Conservation (phyloP, 2,113 vertebrate species). For the Thamnaconus septentrionalis region DNA sequence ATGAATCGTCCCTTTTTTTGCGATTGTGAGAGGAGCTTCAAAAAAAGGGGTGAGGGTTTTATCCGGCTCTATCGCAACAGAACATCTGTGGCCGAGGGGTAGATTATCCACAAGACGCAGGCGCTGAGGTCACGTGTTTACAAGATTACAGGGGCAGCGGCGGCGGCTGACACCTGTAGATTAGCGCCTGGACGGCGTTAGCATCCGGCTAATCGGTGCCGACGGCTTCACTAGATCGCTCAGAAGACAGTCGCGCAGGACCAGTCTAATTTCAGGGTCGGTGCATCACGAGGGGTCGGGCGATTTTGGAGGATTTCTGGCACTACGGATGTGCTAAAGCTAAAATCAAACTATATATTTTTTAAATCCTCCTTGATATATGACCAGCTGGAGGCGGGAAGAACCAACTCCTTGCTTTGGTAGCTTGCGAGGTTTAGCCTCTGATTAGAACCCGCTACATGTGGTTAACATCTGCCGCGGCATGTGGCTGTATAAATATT, state of each 20-base stretch:
- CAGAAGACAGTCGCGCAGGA: not conserved
- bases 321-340: no score
- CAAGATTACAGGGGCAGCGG: conserved; percentile 53
- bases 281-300: no score
- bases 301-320: no score
- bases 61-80: not conserved
- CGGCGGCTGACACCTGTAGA: conserved; percentile 51
- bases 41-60: no score
- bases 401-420: no score
- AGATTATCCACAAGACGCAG: conserved; percentile 28
- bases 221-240: conserved; percentile 23
- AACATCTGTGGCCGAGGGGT: conserved; percentile 50
- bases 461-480: conserved; percentile 52
- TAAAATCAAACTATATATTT: no score
- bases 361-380: conserved; percentile 14
- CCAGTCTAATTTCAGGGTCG: not conserved
- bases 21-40: no score
- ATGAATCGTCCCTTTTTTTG: no score
- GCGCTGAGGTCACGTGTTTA: conserved; percentile 51
- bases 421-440: conserved; percentile 10
- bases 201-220: conserved; percentile 34
- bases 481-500: conserved; percentile 47
- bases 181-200: conserved; percentile 43
- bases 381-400: conserved; percentile 8
- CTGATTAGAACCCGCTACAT: conserved; percentile 41